Percentiles rank a stretch among this genome's conserved stretches.
These are phyloP conservation scores for Lycodopsis pacificus DNA, from an alignment of 2,797 vertebrate species.

Conservation along the genomic window DNA sequence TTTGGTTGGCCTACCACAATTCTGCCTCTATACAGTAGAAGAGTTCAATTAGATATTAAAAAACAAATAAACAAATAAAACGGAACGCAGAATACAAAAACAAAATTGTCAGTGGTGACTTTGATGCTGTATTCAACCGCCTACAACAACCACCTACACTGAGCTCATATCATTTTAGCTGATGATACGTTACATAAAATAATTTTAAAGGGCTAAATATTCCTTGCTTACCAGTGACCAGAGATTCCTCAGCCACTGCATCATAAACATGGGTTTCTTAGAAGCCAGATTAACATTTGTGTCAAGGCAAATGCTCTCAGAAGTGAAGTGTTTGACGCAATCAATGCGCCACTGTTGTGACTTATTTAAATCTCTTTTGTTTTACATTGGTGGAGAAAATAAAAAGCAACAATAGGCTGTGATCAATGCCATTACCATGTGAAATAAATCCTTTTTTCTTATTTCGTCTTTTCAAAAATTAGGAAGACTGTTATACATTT, in stretches of 20 bases:
- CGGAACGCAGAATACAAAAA: constrained; percentile 5
- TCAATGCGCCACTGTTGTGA: constrained; percentile 43
- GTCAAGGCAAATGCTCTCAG: constrained; percentile 45
- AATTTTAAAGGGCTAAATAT: constrained; percentile 38
- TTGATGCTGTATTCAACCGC: constrained; percentile 24
- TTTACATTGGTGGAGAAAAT: constrained; percentile 26
- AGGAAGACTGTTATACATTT: not conserved
- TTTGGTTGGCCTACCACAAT: constrained; percentile 36
- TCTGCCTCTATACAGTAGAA: constrained; percentile 3
- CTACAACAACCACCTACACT: constrained; percentile 21
- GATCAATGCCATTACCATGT: not conserved
- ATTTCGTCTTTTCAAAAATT: constrained; percentile 1
- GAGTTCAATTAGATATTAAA: constrained; percentile 11
- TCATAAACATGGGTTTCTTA: constrained; percentile 35
- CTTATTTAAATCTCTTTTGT: constrained; percentile 39
- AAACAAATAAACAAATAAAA: constrained; percentile 27
- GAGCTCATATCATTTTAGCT: constrained; percentile 20
- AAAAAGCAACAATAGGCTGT: constrained; percentile 24
- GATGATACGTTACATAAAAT: constrained; percentile 41
- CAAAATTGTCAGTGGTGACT: constrained; percentile 9
- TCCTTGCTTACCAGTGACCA: constrained; percentile 28
- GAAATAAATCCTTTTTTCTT: not conserved
- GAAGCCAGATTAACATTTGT: constrained; percentile 52
- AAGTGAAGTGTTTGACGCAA: constrained; percentile 47
- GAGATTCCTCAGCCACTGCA: constrained; percentile 38